These are phyloP conservation scores for Uromys caudimaculatus DNA, from an alignment of 2,797 vertebrate genomes.

Conservation along the genomic window DNA sequence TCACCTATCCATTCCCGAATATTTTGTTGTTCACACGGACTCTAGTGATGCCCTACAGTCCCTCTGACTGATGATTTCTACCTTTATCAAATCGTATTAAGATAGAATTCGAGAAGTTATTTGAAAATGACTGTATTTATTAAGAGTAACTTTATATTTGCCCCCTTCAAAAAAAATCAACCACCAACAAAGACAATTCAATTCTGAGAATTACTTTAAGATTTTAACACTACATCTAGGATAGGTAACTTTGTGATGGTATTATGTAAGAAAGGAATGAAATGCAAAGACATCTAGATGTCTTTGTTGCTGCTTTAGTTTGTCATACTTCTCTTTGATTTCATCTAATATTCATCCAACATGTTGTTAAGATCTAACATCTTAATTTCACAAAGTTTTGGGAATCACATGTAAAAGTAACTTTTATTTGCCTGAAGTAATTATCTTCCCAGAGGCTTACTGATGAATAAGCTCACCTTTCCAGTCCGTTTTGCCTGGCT, in stretches of 20 bases:
- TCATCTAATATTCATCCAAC: background rate
- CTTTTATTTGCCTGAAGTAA: background rate
- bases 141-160: background rate
- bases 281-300: background rate
- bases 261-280: constrained; percentile 19
- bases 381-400: constrained; percentile 26
- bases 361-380: background rate
- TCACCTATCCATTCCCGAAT: background rate
- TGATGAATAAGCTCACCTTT: background rate
- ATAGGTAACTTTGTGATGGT: background rate
- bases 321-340: background rate
- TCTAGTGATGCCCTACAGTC: background rate
- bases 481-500: background rate
- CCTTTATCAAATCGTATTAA: background rate
- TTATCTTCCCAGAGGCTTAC: background rate
- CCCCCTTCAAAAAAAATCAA: background rate
- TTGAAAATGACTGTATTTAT: background rate
- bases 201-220: background rate
- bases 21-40: background rate
- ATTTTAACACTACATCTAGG: background rate
- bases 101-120: background rate
- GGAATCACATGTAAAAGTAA: background rate
- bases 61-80: background rate
- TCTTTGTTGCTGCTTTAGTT: too few species aligned
- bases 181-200: background rate